Base-by-base conservation (phyloP, 2,888 invertebrate species). In the Ornithoptera alexandrae region DNA sequence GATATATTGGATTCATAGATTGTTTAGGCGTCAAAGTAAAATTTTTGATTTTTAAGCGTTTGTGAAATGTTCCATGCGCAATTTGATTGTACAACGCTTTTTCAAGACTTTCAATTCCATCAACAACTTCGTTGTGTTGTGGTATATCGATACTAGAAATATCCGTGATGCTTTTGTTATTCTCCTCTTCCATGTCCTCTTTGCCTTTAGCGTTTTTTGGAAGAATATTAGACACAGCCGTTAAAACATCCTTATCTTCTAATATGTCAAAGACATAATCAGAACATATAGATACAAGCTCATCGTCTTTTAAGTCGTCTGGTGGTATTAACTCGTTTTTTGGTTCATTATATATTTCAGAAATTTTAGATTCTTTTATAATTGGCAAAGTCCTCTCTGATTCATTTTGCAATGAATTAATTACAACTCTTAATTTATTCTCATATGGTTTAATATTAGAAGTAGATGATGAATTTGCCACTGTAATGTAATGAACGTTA, bases 21-120 rank as follows among this genome's bases (percentile, higher is more conserved):
- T 83, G 83, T 73, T 88, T 87, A 1, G 90, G 87, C 6, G 87
- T 84, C 65, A 89, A 77, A 0, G 84, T 86, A 59, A 87, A 76
- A 62, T 87, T 86, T 75, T 87, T 86, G 1, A 86, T 77, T 72
- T 83, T 82, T 71, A 86, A 75, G 15, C 84, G 82, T 68, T 88
- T 88, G 53, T 81, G 84, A 74, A 88, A 86, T 7, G 80, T 72
- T 4, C 86, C 86, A 22, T 76, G 75, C 2, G 87, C 80, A 39
- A 86, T 74, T 69, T 80, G 81, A 20, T 76, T 77, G 72, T 81
- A 77, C 58, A 89, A 74, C 3, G 83, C 82, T 67, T 81, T 83
- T 73, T 85, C 84, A 20, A 86, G 56, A 42, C 46, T 60, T 22
- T 63, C 46, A 15, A 67, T 67, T 12, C 64, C 64, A 10, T 64